Base-by-base conservation (phyloP, 2,797 vertebrate genomes). In the Spinus olivaceus region DNA sequence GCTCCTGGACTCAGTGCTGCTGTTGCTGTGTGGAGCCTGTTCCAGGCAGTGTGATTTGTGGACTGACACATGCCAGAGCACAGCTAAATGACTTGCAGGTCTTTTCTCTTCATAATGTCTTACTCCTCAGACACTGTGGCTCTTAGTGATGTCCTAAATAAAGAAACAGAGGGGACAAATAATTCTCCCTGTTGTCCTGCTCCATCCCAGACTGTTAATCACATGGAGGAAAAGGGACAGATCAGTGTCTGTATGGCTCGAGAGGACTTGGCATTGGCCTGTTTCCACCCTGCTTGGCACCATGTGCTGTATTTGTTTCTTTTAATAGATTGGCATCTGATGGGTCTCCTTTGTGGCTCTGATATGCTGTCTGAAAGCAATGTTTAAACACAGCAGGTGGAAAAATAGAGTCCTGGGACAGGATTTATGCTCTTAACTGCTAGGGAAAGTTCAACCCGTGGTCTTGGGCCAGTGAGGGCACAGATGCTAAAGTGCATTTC, bases 101-200 rank as follows among this genome's bases (percentile, higher is more conserved):
- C 59, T 41, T 56, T 42, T 53, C 53, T 56, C 51, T 49, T 37
- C 39, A 57, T 47, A 50, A 37, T 28, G 4, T 64, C 37, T 44
- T 22, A 7, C 32, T 66, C 37, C 42, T 79, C 33, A 9, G 72
- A 21, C 32, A 4, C 32, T 35, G 32, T 49, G 54, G n/a, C 65
- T 81, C 33, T 67, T 41, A 12, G 16, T 17, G 46, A 20, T 30
- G 11, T 23, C 23, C 59, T 67, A 67, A 90, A 70, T 53, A 73
- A 81, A 73, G 53, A 51, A 76, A 30, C 28, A 37, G 11, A 97
- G 93, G 93, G 96, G 94, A 47, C 37, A 67, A 47, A 90, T 91
- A 39, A 32, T 30, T 44, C 51, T 47, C 12, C 47, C 49, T 21
- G 39, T 56, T 8, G 1, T 51, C 41, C 56, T 72, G 9, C 35